These are phyloP conservation scores for Scaptomyza graminum DNA, from an alignment of 1,140 invertebrate genomes.

Conservation along the genomic window DNA sequence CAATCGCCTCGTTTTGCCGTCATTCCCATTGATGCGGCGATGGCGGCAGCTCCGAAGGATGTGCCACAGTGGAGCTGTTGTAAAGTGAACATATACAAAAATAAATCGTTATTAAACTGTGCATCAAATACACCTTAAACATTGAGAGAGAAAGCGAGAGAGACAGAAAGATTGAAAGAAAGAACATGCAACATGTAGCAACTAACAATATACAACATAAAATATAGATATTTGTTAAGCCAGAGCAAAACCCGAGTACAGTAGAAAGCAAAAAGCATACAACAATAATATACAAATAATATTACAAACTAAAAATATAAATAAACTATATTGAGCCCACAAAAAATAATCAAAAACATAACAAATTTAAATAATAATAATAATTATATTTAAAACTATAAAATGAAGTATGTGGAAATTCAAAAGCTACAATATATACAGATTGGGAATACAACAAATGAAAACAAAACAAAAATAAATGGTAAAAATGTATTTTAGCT, in stretches of 20 bases:
- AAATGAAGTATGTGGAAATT: constrained; percentile 27
- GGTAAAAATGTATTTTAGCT: constrained; percentile 11
- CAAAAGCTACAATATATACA: constrained; percentile 38
- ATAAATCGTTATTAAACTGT: constrained; percentile 9
- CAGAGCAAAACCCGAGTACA: constrained; percentile 6
- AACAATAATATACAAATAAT: constrained; percentile 7
- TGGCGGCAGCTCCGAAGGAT: constrained; percentile 97
- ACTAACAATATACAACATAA: constrained; percentile 35
- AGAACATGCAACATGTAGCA: constrained; percentile 37
- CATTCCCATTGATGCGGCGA: constrained; percentile 99
- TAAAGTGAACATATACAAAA: not conserved
- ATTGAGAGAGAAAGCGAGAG: constrained; percentile 16
- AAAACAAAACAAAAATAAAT: constrained; percentile 24
- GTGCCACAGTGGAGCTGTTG: constrained; percentile 95
- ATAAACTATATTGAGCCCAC: constrained; percentile 32
- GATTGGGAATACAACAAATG: constrained; percentile 36
- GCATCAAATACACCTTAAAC: not conserved
- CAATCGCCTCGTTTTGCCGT: constrained; percentile 85
- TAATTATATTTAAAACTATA: too few species aligned
- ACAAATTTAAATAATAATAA: constrained; percentile 13
- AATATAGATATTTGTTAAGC: constrained; percentile 2
- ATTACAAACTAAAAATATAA: not conserved
- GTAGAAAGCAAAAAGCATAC: constrained; percentile 41
- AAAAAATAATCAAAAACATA: constrained; percentile 14
- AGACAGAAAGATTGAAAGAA: constrained; percentile 6